Base-by-base conservation (phyloP, 2,797 vertebrate genomes). In the Coranthus polyacanthus region DNA sequence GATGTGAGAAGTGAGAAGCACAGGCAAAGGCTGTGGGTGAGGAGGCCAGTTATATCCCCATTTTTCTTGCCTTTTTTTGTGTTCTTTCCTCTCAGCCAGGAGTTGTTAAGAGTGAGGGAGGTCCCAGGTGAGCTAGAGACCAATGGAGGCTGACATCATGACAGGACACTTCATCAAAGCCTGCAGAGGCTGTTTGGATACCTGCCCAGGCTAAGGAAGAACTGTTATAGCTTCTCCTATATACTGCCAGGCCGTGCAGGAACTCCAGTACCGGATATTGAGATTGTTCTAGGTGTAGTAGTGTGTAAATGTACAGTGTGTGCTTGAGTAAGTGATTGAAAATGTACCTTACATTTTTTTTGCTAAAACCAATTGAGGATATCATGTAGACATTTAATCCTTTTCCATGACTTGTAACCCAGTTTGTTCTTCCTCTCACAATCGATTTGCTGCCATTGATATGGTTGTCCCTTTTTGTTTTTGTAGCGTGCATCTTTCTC, bases 101-200 rank as follows among this genome's bases (percentile, higher is more conserved):
- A 87, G 79, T 82, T 83, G 78, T 83, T 81, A 52, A 57, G 75
- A 79, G 77, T 70, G 77, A 82, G 81, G 78, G 70, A 71, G 87
- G 83, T 93, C 88, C 87, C 89, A 88, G 85, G 88, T 92, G 89
- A 91, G 75, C 85, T 21, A 1, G 79, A 84, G 87, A 86, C 85
- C 86, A 64, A 26, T 78, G 79, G 82, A 89, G 77, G 76, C 78
- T 91, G 92, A 92, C 89, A 89, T 92, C 83, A 90, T 91, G 89
- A 91, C 91, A 90, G 87, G 81, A 85, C 89, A 88, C 89, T 90
- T 90, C 79, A 85, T 91, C 87, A 87, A 81, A 90, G 82, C 75
- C 81, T 64, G 80, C 56, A 34, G 81, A 82, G 79, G 75, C 85
- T 52, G 66, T 78, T 88, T 92, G 91, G 90, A 88, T 75, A 63